Conservation (phyloP, 2,888 invertebrate genomes). For the Cosmia trapezina region DNA sequence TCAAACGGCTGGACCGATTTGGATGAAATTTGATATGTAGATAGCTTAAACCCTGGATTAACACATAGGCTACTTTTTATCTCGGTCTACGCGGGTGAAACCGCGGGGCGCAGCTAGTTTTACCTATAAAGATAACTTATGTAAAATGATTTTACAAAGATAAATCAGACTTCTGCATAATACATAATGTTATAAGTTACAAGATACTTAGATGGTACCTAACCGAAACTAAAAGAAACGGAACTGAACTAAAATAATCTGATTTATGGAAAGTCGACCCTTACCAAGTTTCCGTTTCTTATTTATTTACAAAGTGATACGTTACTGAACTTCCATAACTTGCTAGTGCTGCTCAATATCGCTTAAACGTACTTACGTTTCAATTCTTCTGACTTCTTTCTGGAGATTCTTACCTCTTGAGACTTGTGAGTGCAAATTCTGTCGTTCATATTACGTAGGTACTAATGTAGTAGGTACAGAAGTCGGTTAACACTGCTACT, state of each 20-base stretch:
- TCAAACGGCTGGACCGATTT: no score
- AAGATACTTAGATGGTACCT: not conserved
- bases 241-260: constrained; percentile 16
- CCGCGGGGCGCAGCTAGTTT: no score
- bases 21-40: no score
- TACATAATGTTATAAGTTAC: not conserved
- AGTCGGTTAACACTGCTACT: no score
- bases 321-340: constrained; percentile 29
- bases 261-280: constrained; percentile 29
- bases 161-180: not conserved
- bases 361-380: constrained; percentile 12
- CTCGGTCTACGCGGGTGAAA: no score
- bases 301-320: constrained; percentile 28
- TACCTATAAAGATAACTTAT: no score
- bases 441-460: no score
- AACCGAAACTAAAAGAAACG: constrained; percentile 22
- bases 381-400: constrained; percentile 30
- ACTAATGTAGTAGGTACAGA: no score
- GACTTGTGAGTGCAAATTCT: constrained; percentile 15
- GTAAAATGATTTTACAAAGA: no score
- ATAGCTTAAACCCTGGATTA: no score
- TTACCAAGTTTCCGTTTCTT: constrained; percentile 6
- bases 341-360: constrained; percentile 20
- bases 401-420: constrained; percentile 9
- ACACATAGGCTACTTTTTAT: no score